phyloP scores from a whole-genome alignment of 2,113 vertebrate genomes.

The Ranitomeya variabilis region DNA sequence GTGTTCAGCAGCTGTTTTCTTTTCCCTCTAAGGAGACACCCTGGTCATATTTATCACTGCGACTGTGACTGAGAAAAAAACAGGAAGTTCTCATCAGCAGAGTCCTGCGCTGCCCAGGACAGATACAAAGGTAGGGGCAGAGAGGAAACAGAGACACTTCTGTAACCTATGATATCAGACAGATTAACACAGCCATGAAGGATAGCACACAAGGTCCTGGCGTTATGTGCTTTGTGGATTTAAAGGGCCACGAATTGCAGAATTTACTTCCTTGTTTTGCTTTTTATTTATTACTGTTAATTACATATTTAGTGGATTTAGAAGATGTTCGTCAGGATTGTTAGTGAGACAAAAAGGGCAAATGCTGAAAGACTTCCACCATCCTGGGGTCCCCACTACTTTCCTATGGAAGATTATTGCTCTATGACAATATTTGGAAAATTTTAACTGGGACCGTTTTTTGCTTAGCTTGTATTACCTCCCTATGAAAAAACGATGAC shows the following conservation, averaged over 20 bases:
- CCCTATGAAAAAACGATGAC: background rate
- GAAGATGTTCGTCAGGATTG: background rate
- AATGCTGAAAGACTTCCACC: background rate
- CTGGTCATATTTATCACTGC: conserved; percentile 85
- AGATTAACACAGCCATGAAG: background rate
- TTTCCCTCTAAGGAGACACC: conserved; percentile 75
- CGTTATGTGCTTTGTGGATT: background rate
- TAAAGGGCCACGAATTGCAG: background rate
- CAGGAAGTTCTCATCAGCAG: conserved; percentile 88
- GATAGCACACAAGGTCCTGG: background rate
- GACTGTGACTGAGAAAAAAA: conserved; percentile 87
- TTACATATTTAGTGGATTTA: background rate
- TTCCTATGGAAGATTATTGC: background rate
- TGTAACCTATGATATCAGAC: conserved; percentile 62
- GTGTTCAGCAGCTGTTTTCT: conserved; percentile 82
- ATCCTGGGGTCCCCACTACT: background rate
- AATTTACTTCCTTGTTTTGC: background rate
- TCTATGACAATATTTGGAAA: background rate
- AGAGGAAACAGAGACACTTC: conserved; percentile 76
- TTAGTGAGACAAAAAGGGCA: no score
- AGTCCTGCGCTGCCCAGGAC: conserved; percentile 74
- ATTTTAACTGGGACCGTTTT: background rate
- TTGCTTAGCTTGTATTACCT: background rate
- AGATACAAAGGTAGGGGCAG: conserved; percentile 87
- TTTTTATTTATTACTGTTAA: background rate